Base-by-base conservation (phyloP, 2,797 vertebrate species). In the Nyctibius grandis region DNA sequence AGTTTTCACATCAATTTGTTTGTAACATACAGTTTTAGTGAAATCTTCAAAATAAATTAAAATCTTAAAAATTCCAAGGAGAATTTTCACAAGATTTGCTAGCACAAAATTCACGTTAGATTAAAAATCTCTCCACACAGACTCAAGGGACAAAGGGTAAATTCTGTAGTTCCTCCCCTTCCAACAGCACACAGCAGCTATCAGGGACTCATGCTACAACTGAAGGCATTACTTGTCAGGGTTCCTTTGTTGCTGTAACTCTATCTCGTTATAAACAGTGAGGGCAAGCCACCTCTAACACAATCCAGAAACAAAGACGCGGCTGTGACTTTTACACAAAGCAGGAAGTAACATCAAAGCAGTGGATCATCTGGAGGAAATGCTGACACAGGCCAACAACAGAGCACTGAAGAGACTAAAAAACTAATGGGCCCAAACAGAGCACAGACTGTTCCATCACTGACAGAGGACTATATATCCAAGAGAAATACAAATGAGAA, bases 321-420 rank as follows among this genome's bases (percentile, higher is more conserved):
- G 0, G 47, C 15, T 82, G 70, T 84, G 53, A 48, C 36, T 85
- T 40, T 7, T 10, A 36, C 67, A 79, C 63, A 75, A 65, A 91
- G 80, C 8, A 10, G 81, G 74, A 93, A 91, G 69, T 65, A 69
- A 95, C 85, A 93, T 78, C 92, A 90, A 95, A 94, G 88, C 73
- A 75, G 63, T 19, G 70, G 83, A 84, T 86, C 61, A 33, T 74
- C 64, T 93, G 85, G 76, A 93, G 73, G 85, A 94, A 95, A 88
- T 0, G 1, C 44, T 56, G 74, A 50, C 54, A 45, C 17, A 23
- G 50, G 47, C 29, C 74, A 91, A 72, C 80, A 86, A 50, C 54
- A 86, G 47, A 84, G 53, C 34, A 19, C 9, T 42, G 45, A 61
- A 64, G 42, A 78, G 70, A 61, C 28, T 33, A 7, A 78, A 89